Percentiles rank a stretch among this genome's conserved stretches.
Evolutionary conservation across 2,113 vertebrate genomes (phyloP).

Genomic region (Esox niger): DNA sequence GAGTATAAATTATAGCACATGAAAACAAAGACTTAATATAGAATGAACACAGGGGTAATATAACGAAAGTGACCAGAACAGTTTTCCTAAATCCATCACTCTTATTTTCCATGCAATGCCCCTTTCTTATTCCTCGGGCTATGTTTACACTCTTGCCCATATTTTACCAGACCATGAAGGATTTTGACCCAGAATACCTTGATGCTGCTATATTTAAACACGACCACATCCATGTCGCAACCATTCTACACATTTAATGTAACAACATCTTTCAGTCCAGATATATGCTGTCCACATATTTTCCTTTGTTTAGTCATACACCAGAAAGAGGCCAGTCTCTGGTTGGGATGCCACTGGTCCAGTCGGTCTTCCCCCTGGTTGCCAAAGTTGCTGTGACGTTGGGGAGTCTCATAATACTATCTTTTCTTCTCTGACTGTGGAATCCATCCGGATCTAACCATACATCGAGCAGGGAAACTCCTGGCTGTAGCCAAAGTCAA

Average conservation of each 20-base stretch:
- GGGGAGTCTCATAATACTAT: not conserved
- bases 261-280: constrained; percentile 7
- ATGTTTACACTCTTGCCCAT: constrained; percentile 9
- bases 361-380: not conserved
- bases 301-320: constrained; percentile 12
- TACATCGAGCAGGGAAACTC: not conserved
- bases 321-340: not conserved
- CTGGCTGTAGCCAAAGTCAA: not conserved
- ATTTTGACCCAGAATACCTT: constrained; percentile 3
- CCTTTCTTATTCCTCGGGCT: not conserved
- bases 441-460: not conserved
- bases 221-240: constrained; percentile 22
- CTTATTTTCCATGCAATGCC: constrained; percentile 4
- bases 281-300: constrained; percentile 31
- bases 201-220: constrained; percentile 18
- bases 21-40: not conserved
- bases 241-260: constrained; percentile 10
- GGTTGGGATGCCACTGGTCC: not conserved
- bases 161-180: not conserved
- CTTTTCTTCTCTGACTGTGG: not conserved
- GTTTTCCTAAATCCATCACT: not conserved
- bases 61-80: not conserved
- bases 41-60: not conserved
- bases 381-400: not conserved
- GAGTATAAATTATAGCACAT: not conserved